Conservation (phyloP, 64 coral and sea anemone genomes). For the Astreopora myriophthalma region DNA sequence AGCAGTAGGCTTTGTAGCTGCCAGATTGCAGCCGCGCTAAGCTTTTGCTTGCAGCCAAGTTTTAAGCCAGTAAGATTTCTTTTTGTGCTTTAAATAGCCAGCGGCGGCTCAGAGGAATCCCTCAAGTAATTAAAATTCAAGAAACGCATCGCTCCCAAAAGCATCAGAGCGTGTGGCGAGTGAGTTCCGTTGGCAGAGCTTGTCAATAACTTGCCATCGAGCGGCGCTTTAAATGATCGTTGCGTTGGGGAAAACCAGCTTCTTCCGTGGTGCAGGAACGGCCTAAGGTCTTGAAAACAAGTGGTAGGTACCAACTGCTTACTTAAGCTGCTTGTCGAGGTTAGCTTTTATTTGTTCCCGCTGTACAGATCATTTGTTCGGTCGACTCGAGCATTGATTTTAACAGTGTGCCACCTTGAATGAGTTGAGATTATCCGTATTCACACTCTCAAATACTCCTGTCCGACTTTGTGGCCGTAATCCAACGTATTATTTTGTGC, state of each 20-base stretch:
- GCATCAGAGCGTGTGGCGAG: not conserved
- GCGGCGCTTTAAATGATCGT: not conserved
- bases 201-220: not conserved
- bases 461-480: not conserved
- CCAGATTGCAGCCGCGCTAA: not conserved
- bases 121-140: conserved; percentile 36
- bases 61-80: not conserved
- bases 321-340: not conserved
- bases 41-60: not conserved
- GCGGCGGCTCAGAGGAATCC: not conserved
- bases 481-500: not conserved
- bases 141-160: not conserved
- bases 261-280: not conserved
- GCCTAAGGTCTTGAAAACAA: not conserved
- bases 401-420: not conserved
- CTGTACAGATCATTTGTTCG: not conserved
- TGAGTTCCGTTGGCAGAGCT: not conserved
- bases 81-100: not conserved
- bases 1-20: not conserved
- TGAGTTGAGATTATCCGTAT: not conserved
- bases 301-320: conserved; percentile 1
- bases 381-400: not conserved
- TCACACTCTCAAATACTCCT: not conserved
- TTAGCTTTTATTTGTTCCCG: not conserved
- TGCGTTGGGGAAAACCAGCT: not conserved